Percentiles rank a stretch among this genome's conserved stretches.
Evolutionary conservation across 2,797 vertebrate genomes (phyloP).

Genomic region (Megalops cyprinoides): DNA sequence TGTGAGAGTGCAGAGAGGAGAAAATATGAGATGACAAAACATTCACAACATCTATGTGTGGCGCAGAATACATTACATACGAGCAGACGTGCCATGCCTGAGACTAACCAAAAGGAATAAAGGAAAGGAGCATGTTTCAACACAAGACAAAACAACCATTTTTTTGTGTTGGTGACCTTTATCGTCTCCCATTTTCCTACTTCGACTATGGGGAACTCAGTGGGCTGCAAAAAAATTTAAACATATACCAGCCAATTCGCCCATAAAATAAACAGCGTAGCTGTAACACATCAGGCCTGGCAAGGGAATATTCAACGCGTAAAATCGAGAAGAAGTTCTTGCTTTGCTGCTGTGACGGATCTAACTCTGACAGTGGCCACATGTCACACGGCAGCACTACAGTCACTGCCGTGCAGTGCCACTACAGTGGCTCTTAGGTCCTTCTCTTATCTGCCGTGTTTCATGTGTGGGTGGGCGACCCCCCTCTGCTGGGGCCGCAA

Average conservation of each 20-base stretch:
- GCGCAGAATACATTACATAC: not conserved
- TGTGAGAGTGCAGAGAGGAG: conserved; percentile 24
- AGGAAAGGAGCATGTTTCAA: not conserved
- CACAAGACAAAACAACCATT: not conserved
- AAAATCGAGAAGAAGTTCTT: not conserved
- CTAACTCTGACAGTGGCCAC: conserved; percentile 31
- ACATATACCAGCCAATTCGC: not conserved
- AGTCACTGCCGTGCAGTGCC: too few relatives aligned
- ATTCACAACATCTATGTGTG: conserved; percentile 3
- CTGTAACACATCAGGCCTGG: not conserved
- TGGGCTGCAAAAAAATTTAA: not conserved
- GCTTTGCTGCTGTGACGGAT: not conserved
- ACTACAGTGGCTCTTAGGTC: conserved; percentile 29
- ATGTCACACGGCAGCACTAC: conserved; percentile 23
- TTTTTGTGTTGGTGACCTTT: too few relatives aligned
- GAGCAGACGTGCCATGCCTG: not conserved
- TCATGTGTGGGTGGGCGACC: conserved; percentile 41
- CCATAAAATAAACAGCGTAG: not conserved
- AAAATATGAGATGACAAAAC: conserved; percentile 31
- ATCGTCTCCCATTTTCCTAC: not conserved
- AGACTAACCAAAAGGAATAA: conserved; percentile 8
- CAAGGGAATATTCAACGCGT: not conserved
- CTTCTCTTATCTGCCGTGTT: conserved; percentile 35
- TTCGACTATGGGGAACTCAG: not conserved
- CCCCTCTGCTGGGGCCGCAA: conserved; percentile 34